Conservation (phyloP, 1,140 invertebrate genomes). For the Tetramorium simillimum region DNA sequence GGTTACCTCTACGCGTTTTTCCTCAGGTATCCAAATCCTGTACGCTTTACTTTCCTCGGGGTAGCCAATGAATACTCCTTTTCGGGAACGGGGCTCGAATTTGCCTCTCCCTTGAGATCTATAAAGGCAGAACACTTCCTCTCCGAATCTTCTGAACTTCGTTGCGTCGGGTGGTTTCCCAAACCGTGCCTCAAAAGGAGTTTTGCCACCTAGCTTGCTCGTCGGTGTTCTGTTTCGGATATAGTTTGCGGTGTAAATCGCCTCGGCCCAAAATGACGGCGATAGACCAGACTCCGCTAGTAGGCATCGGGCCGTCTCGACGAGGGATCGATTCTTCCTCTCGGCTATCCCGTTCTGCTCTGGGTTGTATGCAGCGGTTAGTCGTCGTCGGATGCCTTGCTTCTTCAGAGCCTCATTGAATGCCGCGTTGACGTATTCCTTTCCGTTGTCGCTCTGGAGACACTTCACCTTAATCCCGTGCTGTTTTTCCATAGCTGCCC, state of each 20-base stretch:
- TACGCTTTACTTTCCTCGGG: neutral
- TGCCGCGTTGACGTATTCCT: too few species aligned
- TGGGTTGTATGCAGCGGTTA: neutral
- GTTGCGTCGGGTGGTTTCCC: neutral
- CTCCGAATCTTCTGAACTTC: neutral
- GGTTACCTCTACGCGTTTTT: neutral
- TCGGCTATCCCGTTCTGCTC: neutral
- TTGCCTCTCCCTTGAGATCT: neutral
- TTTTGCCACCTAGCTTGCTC: neutral
- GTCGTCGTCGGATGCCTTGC: neutral
- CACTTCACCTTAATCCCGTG: too few species aligned
- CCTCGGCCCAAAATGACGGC: neutral
- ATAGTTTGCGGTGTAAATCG: neutral
- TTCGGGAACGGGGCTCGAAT: neutral
- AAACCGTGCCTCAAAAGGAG: neutral
- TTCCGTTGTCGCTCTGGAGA: too few species aligned
- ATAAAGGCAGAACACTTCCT: neutral
- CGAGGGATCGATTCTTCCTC: neutral
- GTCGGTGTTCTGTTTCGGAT: neutral
- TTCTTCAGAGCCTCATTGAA: neutral
- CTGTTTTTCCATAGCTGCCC: too few species aligned
- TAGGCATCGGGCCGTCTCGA: neutral
- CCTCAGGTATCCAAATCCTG: neutral
- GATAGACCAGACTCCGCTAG: neutral
- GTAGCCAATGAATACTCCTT: neutral